Evolutionary conservation across 1,140 invertebrate species (phyloP), one percentile per base, ranked within the genome.

Genomic region (Yoshiicerus persimilis): DNA sequence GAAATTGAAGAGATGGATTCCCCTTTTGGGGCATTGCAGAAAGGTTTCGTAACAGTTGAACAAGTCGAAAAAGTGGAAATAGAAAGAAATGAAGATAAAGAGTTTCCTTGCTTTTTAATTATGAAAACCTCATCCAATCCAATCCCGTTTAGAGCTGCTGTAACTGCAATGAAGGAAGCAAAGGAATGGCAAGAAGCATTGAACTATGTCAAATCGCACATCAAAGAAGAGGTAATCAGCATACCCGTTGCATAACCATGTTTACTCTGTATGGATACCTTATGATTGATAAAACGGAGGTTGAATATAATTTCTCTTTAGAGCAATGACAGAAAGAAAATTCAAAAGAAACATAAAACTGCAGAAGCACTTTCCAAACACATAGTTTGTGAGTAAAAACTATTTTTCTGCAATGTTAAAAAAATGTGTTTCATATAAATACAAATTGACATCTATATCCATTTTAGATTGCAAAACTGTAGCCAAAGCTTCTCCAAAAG

Each of bases 341-440:
- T 87, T 5, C 30, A 89, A 16, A 89, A 91, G 80, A 88, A 89
- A 39, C 77, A 23, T 62, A 88, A 88, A 75, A 88, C 89, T 90
- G 97, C 98, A n/a, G 97, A 98, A 92, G 98, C 99, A 93, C 96
- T 99, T 93, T 99, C 98, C 0, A 97, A 98, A 93, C 93, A 99
- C 6, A 98, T 99, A 86, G 96, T 99, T 66, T 99, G 47, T 56
- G n/a, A 5, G 47, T 56, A 4, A 4, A 4, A 56, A 16, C 2
- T n/a, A n/a, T n/a, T n/a, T n/a, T n/a, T n/a, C n/a, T n/a, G n/a
- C n/a, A n/a, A n/a, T n/a, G n/a, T n/a, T n/a, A n/a, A n/a, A n/a
- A n/a, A n/a, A n/a, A n/a, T n/a, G n/a, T n/a, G n/a, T n/a, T n/a
- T n/a, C n/a, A n/a, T n/a, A n/a, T n/a, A n/a, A n/a, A n/a, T n/a